Conservation (phyloP, 2,888 invertebrate genomes). For the Lottia gigantea region DNA sequence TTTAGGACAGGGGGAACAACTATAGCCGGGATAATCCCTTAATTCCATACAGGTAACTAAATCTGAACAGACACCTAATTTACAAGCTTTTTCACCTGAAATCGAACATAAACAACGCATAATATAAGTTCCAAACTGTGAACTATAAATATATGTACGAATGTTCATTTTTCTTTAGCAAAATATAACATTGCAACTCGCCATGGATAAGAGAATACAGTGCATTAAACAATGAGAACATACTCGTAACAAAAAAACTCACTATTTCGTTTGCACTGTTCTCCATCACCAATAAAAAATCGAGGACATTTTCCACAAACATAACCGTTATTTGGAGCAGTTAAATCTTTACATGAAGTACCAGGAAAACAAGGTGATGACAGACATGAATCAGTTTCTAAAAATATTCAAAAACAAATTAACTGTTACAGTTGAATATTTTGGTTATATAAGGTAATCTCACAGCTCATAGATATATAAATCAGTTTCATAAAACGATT, state of each 20-base stretch:
- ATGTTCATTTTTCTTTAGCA: too few species aligned
- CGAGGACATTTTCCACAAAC: slow-evolving; percentile 37
- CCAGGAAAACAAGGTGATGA: slow-evolving; percentile 37
- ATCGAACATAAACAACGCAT: neutral
- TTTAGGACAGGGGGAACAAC: slow-evolving; percentile 35
- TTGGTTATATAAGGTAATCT: too few species aligned
- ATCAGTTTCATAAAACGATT: too few species aligned
- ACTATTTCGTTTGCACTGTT: slow-evolving; percentile 23
- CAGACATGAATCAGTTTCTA: slow-evolving; percentile 34
- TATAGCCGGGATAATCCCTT: slow-evolving; percentile 40
- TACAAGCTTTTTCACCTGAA: slow-evolving; percentile 35
- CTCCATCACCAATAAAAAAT: slow-evolving; percentile 37
- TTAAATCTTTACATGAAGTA: slow-evolving; percentile 36
- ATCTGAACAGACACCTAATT: slow-evolving; percentile 31
- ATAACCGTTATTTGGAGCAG: slow-evolving; percentile 39
- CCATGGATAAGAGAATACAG: too few species aligned
- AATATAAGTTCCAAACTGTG: too few species aligned
- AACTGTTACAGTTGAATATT: too few species aligned
- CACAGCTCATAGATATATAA: too few species aligned
- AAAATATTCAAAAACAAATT: neutral
- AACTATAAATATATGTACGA: too few species aligned
- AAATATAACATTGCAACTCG: too few species aligned
- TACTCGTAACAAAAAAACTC: neutral
- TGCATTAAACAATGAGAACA: too few species aligned
- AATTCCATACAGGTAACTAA: slow-evolving; percentile 34